Evolutionary conservation across 2,888 invertebrate species (phyloP).

Genomic region (Mythimna pallens): DNA sequence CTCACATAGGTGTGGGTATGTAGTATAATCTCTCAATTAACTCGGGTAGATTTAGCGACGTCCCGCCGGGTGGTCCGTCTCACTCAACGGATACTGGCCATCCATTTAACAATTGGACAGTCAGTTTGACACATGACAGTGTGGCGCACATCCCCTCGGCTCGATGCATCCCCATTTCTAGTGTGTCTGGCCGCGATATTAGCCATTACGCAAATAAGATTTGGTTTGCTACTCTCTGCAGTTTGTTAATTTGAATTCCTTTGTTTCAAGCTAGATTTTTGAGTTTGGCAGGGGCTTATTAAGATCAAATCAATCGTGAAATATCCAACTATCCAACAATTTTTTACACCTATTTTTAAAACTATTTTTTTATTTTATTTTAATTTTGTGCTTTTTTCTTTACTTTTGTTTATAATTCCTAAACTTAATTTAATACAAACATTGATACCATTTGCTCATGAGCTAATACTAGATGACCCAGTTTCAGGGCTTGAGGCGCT

Average conservation of each 20-base stretch:
- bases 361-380: too few relatives aligned
- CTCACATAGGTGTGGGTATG: neutral
- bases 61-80: conserved; percentile 74
- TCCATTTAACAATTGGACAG: conserved; percentile 80
- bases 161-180: conserved; percentile 60
- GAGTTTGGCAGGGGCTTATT: too few relatives aligned
- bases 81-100: conserved; percentile 74
- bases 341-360: too few relatives aligned
- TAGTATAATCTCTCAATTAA: conserved; percentile 71
- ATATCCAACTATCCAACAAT: too few relatives aligned
- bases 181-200: conserved; percentile 45
- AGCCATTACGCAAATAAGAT: conserved; percentile 32
- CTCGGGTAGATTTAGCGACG: conserved; percentile 70
- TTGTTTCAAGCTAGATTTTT: neutral
- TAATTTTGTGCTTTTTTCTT: too few relatives aligned
- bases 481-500: too few relatives aligned
- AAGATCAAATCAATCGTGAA: too few relatives aligned
- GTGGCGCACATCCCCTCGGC: conserved; percentile 63
- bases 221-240: conserved; percentile 18
- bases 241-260: conserved; percentile 7
- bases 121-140: conserved; percentile 79
- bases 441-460: too few relatives aligned
- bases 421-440: too few relatives aligned
- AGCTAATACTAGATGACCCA: too few relatives aligned
- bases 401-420: too few relatives aligned